Evolutionary conservation across 2,797 vertebrate species (phyloP).

Genomic region (Notolabrus celidotus): DNA sequence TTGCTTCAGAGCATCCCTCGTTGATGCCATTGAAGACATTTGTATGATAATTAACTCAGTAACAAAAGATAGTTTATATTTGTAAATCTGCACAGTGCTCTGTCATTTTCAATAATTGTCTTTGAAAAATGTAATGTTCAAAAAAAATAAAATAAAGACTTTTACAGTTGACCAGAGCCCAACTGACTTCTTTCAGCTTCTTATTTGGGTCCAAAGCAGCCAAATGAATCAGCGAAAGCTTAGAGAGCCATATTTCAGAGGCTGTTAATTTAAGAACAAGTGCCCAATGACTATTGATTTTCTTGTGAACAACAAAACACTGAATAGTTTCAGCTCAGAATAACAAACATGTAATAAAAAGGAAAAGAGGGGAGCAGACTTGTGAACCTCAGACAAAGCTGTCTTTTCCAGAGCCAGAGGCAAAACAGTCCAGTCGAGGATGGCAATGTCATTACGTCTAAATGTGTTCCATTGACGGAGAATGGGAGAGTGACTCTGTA

Average conservation of each 20-base stretch:
- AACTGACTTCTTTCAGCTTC: background rate
- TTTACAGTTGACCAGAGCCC: background rate
- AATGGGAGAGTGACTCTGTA: conserved; percentile 24
- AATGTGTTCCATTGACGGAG: conserved; percentile 41
- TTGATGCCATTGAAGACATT: too few relatives aligned
- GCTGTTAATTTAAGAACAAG: background rate
- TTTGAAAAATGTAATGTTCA: background rate
- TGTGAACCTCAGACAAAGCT: conserved; percentile 3
- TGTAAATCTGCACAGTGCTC: too few relatives aligned
- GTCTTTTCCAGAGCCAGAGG: conserved; percentile 30
- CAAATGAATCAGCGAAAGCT: background rate
- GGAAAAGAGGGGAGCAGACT: background rate
- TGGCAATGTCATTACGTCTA: conserved; percentile 41
- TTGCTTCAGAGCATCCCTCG: too few relatives aligned
- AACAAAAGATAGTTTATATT: too few relatives aligned
- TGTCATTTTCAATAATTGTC: background rate
- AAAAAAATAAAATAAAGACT: too few relatives aligned
- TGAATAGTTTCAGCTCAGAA: background rate
- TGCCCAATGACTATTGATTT: background rate
- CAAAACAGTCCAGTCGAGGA: conserved; percentile 39
- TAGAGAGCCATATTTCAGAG: background rate
- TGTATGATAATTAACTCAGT: too few relatives aligned
- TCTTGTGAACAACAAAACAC: background rate
- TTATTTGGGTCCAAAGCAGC: background rate
- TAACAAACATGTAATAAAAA: conserved; percentile 16